phyloP scores from a whole-genome alignment of 2,888 invertebrate genomes.

The Phytoseiulus persimilis region DNA sequence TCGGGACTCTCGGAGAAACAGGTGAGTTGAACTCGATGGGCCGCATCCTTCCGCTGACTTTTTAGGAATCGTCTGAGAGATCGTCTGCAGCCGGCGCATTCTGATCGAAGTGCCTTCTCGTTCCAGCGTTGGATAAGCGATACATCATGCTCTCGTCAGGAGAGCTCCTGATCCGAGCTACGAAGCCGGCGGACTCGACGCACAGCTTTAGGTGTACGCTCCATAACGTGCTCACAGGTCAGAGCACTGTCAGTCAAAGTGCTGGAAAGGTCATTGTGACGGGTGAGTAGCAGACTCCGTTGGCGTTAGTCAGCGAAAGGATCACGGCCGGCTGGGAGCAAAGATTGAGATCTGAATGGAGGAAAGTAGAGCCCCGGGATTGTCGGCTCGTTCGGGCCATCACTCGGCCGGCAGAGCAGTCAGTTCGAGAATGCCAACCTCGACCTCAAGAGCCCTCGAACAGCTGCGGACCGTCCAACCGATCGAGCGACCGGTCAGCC shows the following conservation, averaged over 20 bases:
- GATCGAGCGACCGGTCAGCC: background rate
- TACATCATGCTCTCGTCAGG: conserved; percentile 36
- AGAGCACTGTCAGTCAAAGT: conserved; percentile 36
- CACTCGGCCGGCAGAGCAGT: background rate
- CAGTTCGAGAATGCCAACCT: background rate
- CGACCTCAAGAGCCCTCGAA: background rate
- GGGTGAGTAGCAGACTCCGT: background rate
- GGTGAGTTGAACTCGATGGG: no score
- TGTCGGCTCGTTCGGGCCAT: background rate
- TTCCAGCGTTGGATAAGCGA: conserved; percentile 18
- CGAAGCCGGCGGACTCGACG: conserved; percentile 33
- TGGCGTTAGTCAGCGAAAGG: no score
- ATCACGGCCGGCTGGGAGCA: no score
- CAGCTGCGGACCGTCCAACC: background rate
- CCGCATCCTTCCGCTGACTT: no score
- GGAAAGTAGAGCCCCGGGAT: no score
- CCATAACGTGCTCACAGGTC: conserved; percentile 34
- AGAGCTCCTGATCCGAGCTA: conserved; percentile 17
- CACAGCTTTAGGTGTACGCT: conserved; percentile 29
- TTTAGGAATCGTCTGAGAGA: no score
- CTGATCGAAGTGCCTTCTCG: background rate
- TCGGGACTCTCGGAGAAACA: conserved; percentile 23
- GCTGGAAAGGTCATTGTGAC: conserved; percentile 33
- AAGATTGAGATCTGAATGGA: no score
- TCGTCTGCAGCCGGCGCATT: no score